Base-by-base conservation (phyloP, 92 coral and sea anemone genomes). In the Nematostella vectensis region DNA sequence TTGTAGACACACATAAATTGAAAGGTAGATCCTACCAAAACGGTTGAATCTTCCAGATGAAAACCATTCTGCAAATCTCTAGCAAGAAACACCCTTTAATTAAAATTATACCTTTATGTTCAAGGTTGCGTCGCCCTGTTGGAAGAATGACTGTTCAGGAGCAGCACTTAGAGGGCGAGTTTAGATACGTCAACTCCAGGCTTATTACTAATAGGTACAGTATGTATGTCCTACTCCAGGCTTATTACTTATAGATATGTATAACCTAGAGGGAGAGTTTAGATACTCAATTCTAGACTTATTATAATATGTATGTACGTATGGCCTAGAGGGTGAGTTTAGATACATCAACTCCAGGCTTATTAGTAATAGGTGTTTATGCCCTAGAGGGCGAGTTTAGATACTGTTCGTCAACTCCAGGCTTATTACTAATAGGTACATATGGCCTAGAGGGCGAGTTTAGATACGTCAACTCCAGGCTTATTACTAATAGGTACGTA, bases 401-500 rank as follows among this genome's bases (percentile, higher is more conserved):
- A n/a, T n/a, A n/a, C n/a, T n/a, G n/a, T n/a, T n/a, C 28, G 98
- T 91, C 53, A 86, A 91, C 52, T 91, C 98, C 38, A 71, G 98
- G 30, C 69, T 93, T 3, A 83, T 93, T 62, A 93, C 99, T 11
- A 93, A 93, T 65, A 93, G 99, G 99, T 93, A 64, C 8, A 27
- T n/a, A n/a, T n/a, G n/a, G n/a, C 43, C 85, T 54, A 20, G 99
- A 93, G 59, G 99, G 99, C n/a, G 99, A 93, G 54, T 77, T 86
- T 29, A 80, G 98, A 81, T 91, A 62, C 28, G 98, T 91, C 53
- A 86, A 91, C 52, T 91, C 98, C 38, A 71, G 98, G 30, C 69
- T 93, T 3, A 83, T 93, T 62, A 93, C 99, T 11, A 93, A 93
- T 65, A 93, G 99, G 99, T 93, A n/a, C n/a, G n/a, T n/a, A n/a